Conservation (phyloP, 2,113 vertebrate species). For the Anser brachyrhynchus region DNA sequence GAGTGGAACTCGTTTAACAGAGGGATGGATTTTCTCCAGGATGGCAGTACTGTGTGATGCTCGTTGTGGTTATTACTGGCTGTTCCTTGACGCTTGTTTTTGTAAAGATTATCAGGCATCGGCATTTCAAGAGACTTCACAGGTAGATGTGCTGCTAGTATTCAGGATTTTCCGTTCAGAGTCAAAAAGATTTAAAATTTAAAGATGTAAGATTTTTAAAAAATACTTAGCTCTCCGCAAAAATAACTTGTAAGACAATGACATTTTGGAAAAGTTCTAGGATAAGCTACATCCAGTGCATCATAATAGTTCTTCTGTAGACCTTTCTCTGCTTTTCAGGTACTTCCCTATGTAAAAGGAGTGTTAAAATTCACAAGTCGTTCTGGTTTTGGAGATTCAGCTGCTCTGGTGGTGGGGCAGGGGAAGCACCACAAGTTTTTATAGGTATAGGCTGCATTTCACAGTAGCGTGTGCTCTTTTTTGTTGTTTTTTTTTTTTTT, state of each 20-base stretch:
- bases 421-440: too few relatives aligned
- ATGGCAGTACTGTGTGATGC: neutral
- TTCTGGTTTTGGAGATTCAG: too few relatives aligned
- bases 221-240: neutral
- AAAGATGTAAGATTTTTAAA: too few relatives aligned
- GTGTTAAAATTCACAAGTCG: too few relatives aligned
- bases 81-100: neutral
- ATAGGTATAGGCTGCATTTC: too few relatives aligned
- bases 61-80: neutral
- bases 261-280: neutral
- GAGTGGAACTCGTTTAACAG: neutral
- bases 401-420: too few relatives aligned
- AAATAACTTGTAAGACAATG: accelerated
- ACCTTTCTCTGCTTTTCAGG: neutral
- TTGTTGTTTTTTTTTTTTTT: too few relatives aligned
- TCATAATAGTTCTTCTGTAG: accelerated
- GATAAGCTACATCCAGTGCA: accelerated
- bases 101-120: neutral
- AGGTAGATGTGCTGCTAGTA: accelerated
- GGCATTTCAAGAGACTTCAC: neutral
- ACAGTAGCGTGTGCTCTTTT: too few relatives aligned
- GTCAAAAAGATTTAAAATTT: neutral
- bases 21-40: neutral
- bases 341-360: too few relatives aligned
- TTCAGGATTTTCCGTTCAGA: neutral